A percentile compares a stretch with the other conserved stretches of the same genome.
These are phyloP conservation scores for Bovichtus variegatus DNA, from an alignment of 2,797 vertebrate genomes.

Conservation along the genomic window DNA sequence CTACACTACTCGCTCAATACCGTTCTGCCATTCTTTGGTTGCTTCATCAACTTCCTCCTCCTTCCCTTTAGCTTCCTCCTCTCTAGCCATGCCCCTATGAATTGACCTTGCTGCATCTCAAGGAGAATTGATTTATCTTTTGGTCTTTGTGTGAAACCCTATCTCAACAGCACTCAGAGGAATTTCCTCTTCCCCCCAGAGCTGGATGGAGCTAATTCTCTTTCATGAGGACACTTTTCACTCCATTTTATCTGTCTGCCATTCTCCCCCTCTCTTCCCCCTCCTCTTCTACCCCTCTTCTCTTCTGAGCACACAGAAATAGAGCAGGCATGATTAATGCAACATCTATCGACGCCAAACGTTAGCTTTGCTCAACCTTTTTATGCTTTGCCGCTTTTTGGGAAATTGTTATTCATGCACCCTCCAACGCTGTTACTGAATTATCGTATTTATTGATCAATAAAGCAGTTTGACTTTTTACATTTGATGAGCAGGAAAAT, in stretches of 20 bases:
- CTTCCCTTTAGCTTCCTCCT: constrained; percentile 40
- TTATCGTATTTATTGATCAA: constrained; percentile 43
- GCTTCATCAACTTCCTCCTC: constrained; percentile 53
- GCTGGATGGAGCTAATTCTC: constrained; percentile 73
- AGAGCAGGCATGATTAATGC: constrained; percentile 79
- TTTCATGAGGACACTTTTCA: constrained; percentile 78
- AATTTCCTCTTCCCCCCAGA: constrained; percentile 70
- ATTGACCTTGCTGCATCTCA: constrained; percentile 84
- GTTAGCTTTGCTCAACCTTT: constrained; percentile 72
- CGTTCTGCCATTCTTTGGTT: constrained; percentile 42
- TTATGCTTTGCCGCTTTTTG: constrained; percentile 60
- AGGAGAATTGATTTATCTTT: constrained; percentile 85
- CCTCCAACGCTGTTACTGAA: constrained; percentile 26
- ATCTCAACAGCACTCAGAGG: constrained; percentile 79
- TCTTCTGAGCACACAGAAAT: constrained; percentile 68
- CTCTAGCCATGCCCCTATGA: constrained; percentile 52
- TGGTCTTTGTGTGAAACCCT: constrained; percentile 79
- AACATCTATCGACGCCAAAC: constrained; percentile 66
- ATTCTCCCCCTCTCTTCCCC: constrained; percentile 23
- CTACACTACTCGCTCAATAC: constrained; percentile 34
- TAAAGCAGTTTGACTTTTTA: constrained; percentile 35
- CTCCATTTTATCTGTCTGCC: constrained; percentile 66
- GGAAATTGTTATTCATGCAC: constrained; percentile 56
- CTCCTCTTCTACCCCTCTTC: constrained; percentile 36
- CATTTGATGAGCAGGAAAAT: constrained; percentile 22